These are phyloP conservation scores for Rhinolophus ferrumequinum DNA, from an alignment of 2,113 vertebrate species.

Conservation along the genomic window DNA sequence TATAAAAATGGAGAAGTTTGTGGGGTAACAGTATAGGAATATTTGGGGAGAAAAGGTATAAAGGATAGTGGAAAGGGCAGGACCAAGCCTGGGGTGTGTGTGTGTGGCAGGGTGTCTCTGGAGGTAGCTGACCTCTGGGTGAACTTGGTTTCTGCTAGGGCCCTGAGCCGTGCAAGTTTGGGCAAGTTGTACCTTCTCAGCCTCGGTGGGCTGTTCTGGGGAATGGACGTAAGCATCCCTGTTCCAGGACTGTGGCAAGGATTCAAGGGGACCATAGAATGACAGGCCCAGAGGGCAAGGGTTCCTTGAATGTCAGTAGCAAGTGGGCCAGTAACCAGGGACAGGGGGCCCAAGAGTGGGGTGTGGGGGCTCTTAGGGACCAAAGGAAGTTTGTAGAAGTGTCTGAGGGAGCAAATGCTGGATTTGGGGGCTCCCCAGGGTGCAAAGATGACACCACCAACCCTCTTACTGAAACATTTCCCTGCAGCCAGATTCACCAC, in stretches of 20 bases:
- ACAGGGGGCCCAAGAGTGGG: not conserved
- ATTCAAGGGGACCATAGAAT: rapidly evolving
- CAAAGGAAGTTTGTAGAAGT: not conserved
- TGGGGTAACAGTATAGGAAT: too few species aligned
- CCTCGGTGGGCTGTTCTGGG: not conserved
- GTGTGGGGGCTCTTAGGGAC: not conserved
- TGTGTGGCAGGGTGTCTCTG: not conserved
- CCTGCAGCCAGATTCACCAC: not conserved
- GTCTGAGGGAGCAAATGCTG: not conserved
- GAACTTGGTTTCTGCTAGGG: not conserved
- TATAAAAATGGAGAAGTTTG: not conserved
- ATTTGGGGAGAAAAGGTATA: not conserved
- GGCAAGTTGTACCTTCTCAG: not conserved
- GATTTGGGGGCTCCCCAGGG: not conserved
- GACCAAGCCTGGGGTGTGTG: not conserved
- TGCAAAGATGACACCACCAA: not conserved
- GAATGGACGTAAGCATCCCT: not conserved
- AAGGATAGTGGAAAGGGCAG: not conserved
- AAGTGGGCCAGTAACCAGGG: not conserved
- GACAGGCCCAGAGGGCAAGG: not conserved
- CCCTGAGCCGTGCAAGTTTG: not conserved
- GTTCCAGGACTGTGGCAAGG: not conserved
- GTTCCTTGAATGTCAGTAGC: not conserved
- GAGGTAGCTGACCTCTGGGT: not conserved
- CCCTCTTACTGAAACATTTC: not conserved